Conservation (phyloP, 2,113 vertebrate genomes). For the Oryzias celebensis region DNA sequence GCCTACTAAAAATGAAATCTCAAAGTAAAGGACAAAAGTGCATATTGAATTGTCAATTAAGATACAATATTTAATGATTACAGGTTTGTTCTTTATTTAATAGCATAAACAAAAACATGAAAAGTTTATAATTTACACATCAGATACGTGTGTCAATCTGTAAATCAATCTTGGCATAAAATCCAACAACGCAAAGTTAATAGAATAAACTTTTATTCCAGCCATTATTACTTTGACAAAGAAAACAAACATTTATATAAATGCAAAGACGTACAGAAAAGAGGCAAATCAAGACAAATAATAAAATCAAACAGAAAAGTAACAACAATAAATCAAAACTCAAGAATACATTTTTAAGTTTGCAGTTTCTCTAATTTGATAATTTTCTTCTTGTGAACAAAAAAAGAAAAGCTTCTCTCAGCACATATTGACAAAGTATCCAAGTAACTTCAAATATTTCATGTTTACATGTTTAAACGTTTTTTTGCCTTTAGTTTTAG, state of each 20-base stretch:
- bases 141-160: background rate
- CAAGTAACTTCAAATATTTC: background rate
- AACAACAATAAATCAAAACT: background rate
- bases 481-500: slow-evolving; percentile 4
- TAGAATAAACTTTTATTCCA: background rate
- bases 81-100: too few species aligned
- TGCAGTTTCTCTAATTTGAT: slow-evolving; percentile 6
- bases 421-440: too few species aligned
- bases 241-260: background rate
- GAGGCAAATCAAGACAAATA: too few species aligned
- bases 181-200: background rate
- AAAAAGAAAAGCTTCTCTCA: background rate
- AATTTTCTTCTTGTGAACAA: background rate
- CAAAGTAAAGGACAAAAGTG: too few species aligned
- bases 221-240: background rate
- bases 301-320: background rate
- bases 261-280: too few species aligned
- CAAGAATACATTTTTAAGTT: slow-evolving; percentile 15
- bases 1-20: too few species aligned
- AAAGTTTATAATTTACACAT: too few species aligned
- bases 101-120: too few species aligned
- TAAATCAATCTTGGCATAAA: background rate
- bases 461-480: slow-evolving; percentile 2
- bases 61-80: too few species aligned
- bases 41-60: too few species aligned